These are phyloP conservation scores for Sebastes trivittatus DNA, from an alignment of 2,797 vertebrate genomes.

Conservation along the genomic window DNA sequence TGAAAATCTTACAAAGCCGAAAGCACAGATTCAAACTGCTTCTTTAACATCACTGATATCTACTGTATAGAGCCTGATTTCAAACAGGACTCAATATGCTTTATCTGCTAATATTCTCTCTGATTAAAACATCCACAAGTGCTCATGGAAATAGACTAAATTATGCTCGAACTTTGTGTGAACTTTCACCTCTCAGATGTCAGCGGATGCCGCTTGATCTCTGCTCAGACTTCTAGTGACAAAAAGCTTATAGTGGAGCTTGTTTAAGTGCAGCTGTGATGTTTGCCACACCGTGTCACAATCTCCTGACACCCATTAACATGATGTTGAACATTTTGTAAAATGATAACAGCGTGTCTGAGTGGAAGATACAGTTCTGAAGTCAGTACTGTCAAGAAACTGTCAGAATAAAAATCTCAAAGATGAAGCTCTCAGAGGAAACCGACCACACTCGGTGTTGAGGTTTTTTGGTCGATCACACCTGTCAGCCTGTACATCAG, in stretches of 20 bases:
- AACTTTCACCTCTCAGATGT: constrained; percentile 4
- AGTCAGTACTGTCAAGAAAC: constrained; percentile 58
- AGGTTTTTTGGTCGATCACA: constrained; percentile 63
- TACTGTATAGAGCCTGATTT: not conserved
- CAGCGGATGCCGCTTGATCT: not conserved
- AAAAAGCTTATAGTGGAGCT: constrained; percentile 2
- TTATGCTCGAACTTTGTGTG: not conserved
- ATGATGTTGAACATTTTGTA: constrained; percentile 45
- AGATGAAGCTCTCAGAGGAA: constrained; percentile 61
- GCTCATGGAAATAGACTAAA: not conserved
- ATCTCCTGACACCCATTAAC: constrained; percentile 52
- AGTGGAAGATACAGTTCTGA: constrained; percentile 43
- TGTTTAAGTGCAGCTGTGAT: constrained; percentile 39
- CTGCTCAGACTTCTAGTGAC: not conserved
- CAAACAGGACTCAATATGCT: not conserved
- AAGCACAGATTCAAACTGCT: not conserved
- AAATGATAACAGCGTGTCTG: constrained; percentile 42
- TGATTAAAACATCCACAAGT: not conserved
- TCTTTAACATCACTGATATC: not conserved
- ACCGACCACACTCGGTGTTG: constrained; percentile 47
- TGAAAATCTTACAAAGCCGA: rapidly evolving
- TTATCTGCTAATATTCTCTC: not conserved
- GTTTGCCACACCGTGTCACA: constrained; percentile 53
- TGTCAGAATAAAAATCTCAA: constrained; percentile 59
- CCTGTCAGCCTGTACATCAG: constrained; percentile 59